Evolutionary conservation across 2,888 invertebrate species (phyloP).

Genomic region (Schizotus pectinicornis): DNA sequence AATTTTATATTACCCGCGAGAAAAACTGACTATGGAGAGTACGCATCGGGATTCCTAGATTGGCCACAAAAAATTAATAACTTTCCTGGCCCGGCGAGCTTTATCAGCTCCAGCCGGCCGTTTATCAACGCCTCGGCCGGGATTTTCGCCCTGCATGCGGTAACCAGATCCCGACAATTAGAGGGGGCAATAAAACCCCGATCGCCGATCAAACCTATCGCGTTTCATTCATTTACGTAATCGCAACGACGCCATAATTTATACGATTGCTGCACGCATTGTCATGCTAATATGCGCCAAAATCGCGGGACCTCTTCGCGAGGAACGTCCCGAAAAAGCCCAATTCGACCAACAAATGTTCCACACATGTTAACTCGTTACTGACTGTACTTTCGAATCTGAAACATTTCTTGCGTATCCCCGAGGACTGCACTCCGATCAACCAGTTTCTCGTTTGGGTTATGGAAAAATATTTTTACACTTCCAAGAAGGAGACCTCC

Average conservation of each 20-base stretch:
- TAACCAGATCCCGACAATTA: no score
- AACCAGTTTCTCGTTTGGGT: no score
- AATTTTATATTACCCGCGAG: constrained; percentile 50
- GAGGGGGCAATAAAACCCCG: constrained; percentile 1
- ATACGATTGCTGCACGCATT: constrained; percentile 21
- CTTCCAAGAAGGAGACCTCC: no score
- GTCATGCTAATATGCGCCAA: constrained; percentile 19
- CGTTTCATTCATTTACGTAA: not conserved
- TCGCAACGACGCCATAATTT: constrained; percentile 1
- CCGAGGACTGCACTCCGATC: no score
- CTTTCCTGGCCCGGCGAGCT: constrained; percentile 23
- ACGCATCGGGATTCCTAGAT: constrained; percentile 39
- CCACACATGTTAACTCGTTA: no score
- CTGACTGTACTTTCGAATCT: no score
- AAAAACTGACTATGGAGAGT: constrained; percentile 35
- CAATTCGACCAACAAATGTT: no score
- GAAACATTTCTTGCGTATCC: no score
- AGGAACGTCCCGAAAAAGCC: no score
- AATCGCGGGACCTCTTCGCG: not conserved
- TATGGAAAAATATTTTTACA: no score
- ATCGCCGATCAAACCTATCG: no score
- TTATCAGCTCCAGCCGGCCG: not conserved
- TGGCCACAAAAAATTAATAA: constrained; percentile 40
- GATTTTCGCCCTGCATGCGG: not conserved
- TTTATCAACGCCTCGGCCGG: not conserved